Base-by-base conservation (phyloP, 1,140 invertebrate species). In the Nephotettix cincticeps region DNA sequence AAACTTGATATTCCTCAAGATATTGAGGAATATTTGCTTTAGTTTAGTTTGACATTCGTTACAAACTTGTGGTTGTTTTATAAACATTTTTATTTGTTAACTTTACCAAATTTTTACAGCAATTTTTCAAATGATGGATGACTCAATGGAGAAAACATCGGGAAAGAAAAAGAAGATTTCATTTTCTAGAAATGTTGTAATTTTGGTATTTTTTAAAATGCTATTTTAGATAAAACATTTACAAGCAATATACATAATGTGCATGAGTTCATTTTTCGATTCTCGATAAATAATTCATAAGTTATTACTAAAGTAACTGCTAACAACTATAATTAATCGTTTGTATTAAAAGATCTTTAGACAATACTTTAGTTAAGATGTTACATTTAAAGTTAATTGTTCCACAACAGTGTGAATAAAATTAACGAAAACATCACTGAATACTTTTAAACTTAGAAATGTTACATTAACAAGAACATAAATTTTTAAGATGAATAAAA, bases 181-280 rank as follows among this genome's bases (percentile, higher is more conserved):
- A 36, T 27, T 61, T 61, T 61, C 2, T 61, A 61, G 27, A 61
- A 61, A 61, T 61, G 56, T 61, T 61, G 56, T 61, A 61, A 61
- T 61, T 61, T 61, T 61, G 56, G 56, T 61, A 61, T 61, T 61
- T 61, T 61, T 61, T 54, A 54, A 54, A 54, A 54, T 54, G 47
- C 47, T 54, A 54, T 11, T 54, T 54, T 6, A 54, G 23, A 14
- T 29, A 17, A 51, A 27, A 61, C 56, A 61, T 61, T 61, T 61
- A 61, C 56, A 61, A 25, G 25, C 56, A 21, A 61, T 61, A 27
- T 61, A 61, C 56, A 61, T 27, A 13, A 61, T 61, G 56, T 61
- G 56, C 56, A 61, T 25, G 27, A 61, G 56, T 61, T 61, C 23
- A n/a, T 27, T 29, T 11, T 21, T 25, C 25, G 6, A 21, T 19